Percentiles rank a stretch among this genome's conserved stretches.
These are phyloP conservation scores for Mactromeris polynyma DNA, from an alignment of 2,888 invertebrate genomes.

Conservation along the genomic window DNA sequence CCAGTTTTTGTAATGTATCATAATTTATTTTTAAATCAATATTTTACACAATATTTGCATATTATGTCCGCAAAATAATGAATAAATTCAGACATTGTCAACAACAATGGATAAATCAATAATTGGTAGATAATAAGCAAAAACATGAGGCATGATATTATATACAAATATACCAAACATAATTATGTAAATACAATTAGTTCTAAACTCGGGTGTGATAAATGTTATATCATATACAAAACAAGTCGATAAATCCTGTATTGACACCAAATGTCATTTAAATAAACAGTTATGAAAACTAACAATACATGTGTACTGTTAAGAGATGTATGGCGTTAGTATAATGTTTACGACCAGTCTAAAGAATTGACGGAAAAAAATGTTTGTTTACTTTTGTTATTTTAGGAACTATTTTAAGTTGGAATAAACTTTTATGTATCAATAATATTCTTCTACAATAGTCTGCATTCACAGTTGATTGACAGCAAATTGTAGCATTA, in stretches of 20 bases:
- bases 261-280: not conserved
- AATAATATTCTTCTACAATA: too few relatives aligned
- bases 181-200: not conserved
- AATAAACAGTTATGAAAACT: not conserved
- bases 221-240: not conserved
- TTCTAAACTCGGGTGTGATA: not conserved
- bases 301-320: not conserved
- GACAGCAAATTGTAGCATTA: too few relatives aligned
- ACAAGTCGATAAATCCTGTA: not conserved
- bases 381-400: too few relatives aligned
- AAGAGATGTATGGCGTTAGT: too few relatives aligned
- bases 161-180: not conserved
- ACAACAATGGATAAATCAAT: constrained; percentile 20
- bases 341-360: too few relatives aligned
- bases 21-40: constrained; percentile 18
- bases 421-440: too few relatives aligned
- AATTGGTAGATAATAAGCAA: not conserved
- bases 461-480: too few relatives aligned
- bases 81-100: constrained; percentile 25
- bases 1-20: not conserved
- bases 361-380: too few relatives aligned
- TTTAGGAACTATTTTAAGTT: too few relatives aligned
- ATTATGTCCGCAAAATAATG: constrained; percentile 33
- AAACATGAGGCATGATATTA: not conserved
- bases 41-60: constrained; percentile 50